Evolutionary conservation across 1,140 invertebrate species (phyloP), one percentile per base, ranked within the genome.

Genomic region (Caenorhabditis briggsae): DNA sequence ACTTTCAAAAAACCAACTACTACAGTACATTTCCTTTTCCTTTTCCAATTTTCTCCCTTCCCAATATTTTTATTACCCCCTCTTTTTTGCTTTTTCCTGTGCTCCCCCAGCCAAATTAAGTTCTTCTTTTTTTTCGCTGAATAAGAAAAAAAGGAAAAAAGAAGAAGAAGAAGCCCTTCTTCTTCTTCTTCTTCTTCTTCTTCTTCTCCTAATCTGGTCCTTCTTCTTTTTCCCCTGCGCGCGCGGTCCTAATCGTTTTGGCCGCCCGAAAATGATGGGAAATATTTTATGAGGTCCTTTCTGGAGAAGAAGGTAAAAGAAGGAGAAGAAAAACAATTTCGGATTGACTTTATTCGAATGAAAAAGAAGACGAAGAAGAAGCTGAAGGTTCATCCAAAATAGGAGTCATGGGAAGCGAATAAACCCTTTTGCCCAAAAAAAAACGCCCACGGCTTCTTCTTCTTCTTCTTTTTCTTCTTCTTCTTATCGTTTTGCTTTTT

Each of bases 161-260:
- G 33, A 74, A 70, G 64, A 20, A 70, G 41, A 48, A 25, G 23
- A 18, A 78, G 70, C 48, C 46, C 12, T 33, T 11, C 61, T 11
- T 65, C 18, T 65, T 65, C 61, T 65, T 65, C 61, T 20, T 65
- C 25, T 33, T 33, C 5, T 12, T 64, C 11, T 41, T 33, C 11
- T 65, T 65, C 61, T 65, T 65, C 61, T 65, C 61, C 61, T 65
- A 65, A 65, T 65, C 61, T 65, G 61, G 61, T 65, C 61, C 61
- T 20, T 65, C 25, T 33, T 33, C 5, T 12, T 64, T 8, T 41
- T 33, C 11, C 61, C 33, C 61, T 12, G 46, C 16, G 46, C 48
- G 23, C 9, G 59, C 3, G 18, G 16, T 43, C 70, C 70, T 78
- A 78, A 78, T 78, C 70, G 70, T 78, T 78, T 78, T 78, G 33